phyloP scores from a whole-genome alignment of 2,113 vertebrate genomes.

The Sander vitreus region DNA sequence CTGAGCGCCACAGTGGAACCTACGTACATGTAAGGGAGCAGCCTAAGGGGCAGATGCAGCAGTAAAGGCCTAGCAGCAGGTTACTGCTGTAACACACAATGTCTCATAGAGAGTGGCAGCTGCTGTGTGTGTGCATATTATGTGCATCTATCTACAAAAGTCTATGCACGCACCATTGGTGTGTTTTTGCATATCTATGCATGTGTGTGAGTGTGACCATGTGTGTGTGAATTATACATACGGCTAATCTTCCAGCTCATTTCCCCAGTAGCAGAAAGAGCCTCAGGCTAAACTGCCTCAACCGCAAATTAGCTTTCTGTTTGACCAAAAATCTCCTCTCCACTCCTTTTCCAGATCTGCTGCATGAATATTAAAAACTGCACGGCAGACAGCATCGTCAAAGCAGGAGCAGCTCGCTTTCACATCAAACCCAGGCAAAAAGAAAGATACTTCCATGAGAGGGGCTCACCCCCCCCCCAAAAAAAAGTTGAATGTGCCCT shows the following conservation, averaged over 20 bases:
- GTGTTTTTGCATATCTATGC: constrained; percentile 53
- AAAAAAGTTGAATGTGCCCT: constrained; percentile 74
- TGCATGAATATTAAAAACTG: constrained; percentile 82
- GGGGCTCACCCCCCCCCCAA: constrained; percentile 3
- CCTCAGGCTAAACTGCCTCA: constrained; percentile 79
- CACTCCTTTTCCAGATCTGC: constrained; percentile 65
- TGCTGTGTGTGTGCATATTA: constrained; percentile 44
- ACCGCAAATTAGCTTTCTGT: constrained; percentile 83
- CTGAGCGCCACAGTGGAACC: not conserved
- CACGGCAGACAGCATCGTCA: constrained; percentile 72
- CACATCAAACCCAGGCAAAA: constrained; percentile 75
- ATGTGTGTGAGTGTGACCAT: constrained; percentile 40
- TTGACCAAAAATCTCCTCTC: constrained; percentile 80
- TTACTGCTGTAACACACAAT: constrained; percentile 46
- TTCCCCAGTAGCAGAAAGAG: constrained; percentile 78
- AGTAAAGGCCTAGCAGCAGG: constrained; percentile 39
- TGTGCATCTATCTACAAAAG: constrained; percentile 44
- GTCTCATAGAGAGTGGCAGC: constrained; percentile 41
- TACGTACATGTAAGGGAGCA: constrained; percentile 6
- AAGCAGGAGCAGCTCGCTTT: constrained; percentile 71
- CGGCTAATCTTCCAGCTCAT: constrained; percentile 81
- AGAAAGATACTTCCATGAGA: constrained; percentile 66
- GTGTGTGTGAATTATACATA: constrained; percentile 82
- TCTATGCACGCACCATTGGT: constrained; percentile 38
- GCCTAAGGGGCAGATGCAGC: constrained; percentile 26